phyloP scores from a whole-genome alignment of 2,113 vertebrate species.

The Chaenocephalus aceratus region DNA sequence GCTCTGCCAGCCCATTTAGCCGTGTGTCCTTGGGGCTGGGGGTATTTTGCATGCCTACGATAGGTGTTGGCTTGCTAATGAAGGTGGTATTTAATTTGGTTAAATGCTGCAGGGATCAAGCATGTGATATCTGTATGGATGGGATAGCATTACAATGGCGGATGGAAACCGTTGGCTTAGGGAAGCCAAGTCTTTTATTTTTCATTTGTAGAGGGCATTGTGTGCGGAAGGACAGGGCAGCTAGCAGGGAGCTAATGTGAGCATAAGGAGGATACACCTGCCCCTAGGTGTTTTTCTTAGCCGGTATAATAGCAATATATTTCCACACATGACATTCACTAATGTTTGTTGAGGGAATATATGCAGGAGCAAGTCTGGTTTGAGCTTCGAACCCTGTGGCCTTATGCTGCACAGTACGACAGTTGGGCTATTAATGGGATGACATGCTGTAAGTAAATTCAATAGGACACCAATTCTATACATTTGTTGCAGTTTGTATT shows the following conservation, averaged over 20 bases:
- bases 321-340: constrained; percentile 60
- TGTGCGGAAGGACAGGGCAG: constrained; percentile 64
- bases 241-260: constrained; percentile 68
- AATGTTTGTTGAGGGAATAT: constrained; percentile 66
- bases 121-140: constrained; percentile 74
- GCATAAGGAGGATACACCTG: constrained; percentile 73
- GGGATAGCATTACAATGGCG: constrained; percentile 58
- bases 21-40: constrained; percentile 70
- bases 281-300: constrained; percentile 69
- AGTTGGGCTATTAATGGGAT: constrained; percentile 58
- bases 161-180: constrained; percentile 54
- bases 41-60: constrained; percentile 68
- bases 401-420: constrained; percentile 56
- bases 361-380: constrained; percentile 45
- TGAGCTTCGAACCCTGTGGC: constrained; percentile 61
- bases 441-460: constrained; percentile 61
- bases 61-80: constrained; percentile 73
- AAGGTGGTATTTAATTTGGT: constrained; percentile 81
- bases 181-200: constrained; percentile 47
- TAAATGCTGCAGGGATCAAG: constrained; percentile 77
- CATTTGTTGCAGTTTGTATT: constrained; percentile 33
- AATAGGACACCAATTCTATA: constrained; percentile 54
- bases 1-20: constrained; percentile 71
- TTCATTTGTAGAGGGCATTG: constrained; percentile 74
- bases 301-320: constrained; percentile 64